Evolutionary conservation across 2,888 invertebrate genomes (phyloP).

Genomic region (Chymomyza fuscimana): DNA sequence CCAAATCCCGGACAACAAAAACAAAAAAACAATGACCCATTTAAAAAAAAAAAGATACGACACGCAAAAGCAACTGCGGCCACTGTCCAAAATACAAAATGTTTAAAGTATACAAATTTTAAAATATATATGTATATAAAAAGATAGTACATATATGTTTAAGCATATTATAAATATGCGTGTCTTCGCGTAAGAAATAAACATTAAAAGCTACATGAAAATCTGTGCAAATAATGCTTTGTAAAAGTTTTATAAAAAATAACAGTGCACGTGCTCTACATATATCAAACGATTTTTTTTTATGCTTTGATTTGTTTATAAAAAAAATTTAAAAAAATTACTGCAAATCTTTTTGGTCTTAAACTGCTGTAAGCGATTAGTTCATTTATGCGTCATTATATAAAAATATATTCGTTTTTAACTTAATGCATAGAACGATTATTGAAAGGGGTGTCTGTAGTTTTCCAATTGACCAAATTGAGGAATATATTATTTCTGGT

Average conservation of each 20-base stretch:
- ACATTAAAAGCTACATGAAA: background rate
- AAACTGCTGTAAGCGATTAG: background rate
- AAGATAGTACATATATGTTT: background rate
- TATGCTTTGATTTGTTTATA: background rate
- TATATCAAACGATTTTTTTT: background rate
- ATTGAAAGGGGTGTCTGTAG: background rate
- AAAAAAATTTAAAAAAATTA: background rate
- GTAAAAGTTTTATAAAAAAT: background rate
- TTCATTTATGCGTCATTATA: background rate
- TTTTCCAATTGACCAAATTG: no score
- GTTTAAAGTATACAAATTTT: constrained; percentile 1
- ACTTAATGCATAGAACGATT: background rate
- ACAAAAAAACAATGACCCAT: constrained; percentile 56
- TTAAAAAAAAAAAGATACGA: constrained; percentile 22
- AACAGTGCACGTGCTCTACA: background rate
- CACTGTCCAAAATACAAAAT: constrained; percentile 17
- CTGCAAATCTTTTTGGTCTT: background rate
- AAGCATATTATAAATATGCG: no score
- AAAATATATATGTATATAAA: background rate
- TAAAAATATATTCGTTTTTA: background rate
- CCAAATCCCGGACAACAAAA: constrained; percentile 45
- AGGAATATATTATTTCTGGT: no score
- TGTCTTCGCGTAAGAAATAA: background rate
- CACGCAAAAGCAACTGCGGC: constrained; percentile 17
- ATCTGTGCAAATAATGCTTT: background rate